Evolutionary conservation across 2,888 invertebrate genomes (phyloP).

Genomic region (Euplagia quadripunctaria): DNA sequence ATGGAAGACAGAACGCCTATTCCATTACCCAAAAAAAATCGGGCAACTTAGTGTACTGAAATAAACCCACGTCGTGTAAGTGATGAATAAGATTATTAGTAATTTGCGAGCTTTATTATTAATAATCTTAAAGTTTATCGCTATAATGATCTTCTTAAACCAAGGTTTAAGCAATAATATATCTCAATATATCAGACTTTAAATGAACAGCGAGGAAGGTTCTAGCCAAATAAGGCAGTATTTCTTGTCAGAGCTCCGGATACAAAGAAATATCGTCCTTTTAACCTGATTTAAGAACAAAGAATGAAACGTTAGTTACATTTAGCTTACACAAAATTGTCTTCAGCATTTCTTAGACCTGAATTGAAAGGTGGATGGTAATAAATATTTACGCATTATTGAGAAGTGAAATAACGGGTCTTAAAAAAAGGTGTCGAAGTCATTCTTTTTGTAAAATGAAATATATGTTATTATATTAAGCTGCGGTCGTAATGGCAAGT

Average conservation of each 20-base stretch:
- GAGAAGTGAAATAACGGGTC: neutral
- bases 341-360: conserved; percentile 12
- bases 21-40: too few species aligned
- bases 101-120: too few species aligned
- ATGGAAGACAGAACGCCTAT: too few species aligned
- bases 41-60: too few species aligned
- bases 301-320: conserved; percentile 29
- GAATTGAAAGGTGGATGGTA: too few species aligned
- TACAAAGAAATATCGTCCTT: conserved; percentile 47
- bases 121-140: neutral
- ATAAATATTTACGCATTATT: neutral
- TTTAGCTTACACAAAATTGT: conserved; percentile 25
- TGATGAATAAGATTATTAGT: too few species aligned
- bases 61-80: too few species aligned
- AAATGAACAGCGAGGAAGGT: conserved; percentile 23
- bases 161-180: neutral
- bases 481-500: too few species aligned
- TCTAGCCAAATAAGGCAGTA: conserved; percentile 32
- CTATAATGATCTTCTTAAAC: too few species aligned
- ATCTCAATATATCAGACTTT: neutral
- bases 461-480: neutral
- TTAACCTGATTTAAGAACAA: conserved; percentile 48
- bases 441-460: neutral
- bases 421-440: neutral
- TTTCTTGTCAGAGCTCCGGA: conserved; percentile 41